Evolutionary conservation across 2,113 vertebrate genomes (phyloP).

Genomic region (Brachyistius frenatus): DNA sequence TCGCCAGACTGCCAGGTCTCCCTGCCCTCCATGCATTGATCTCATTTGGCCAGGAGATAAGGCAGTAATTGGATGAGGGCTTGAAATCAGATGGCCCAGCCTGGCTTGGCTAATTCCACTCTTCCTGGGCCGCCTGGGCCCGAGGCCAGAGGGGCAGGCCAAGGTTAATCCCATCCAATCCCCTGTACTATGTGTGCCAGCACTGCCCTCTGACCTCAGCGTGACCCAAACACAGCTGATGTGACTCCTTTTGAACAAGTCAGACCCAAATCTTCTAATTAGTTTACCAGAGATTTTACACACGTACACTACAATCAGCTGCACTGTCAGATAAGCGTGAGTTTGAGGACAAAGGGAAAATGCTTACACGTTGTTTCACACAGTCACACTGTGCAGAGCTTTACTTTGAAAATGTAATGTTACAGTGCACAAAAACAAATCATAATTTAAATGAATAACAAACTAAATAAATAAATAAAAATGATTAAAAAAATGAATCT

Average conservation of each 20-base stretch:
- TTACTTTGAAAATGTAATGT: background rate
- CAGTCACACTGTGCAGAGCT: background rate
- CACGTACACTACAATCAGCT: background rate
- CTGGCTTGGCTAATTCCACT: conserved; percentile 85
- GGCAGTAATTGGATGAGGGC: conserved; percentile 88
- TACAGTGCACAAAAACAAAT: background rate
- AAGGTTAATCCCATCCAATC: conserved; percentile 89
- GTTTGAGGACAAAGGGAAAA: background rate
- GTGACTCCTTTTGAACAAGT: conserved; percentile 54
- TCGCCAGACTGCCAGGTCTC: conserved; percentile 73
- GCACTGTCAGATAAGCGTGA: conserved; percentile 3
- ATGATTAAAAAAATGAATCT: background rate
- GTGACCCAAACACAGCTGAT: conserved; percentile 56
- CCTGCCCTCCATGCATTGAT: conserved; percentile 80
- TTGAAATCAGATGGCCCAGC: conserved; percentile 84
- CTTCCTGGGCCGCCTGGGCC: conserved; percentile 84
- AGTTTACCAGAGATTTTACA: conserved; percentile 54
- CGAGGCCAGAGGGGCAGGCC: conserved; percentile 79
- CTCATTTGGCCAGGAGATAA: conserved; percentile 87
- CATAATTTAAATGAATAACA: background rate
- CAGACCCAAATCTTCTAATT: conserved; percentile 52
- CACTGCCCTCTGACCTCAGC: conserved; percentile 54
- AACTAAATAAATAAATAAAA: no score
- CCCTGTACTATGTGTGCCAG: conserved; percentile 67
- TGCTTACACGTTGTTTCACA: background rate